These are phyloP conservation scores for Onychostoma macrolepis DNA, from an alignment of 2,113 vertebrate species.

Conservation along the genomic window DNA sequence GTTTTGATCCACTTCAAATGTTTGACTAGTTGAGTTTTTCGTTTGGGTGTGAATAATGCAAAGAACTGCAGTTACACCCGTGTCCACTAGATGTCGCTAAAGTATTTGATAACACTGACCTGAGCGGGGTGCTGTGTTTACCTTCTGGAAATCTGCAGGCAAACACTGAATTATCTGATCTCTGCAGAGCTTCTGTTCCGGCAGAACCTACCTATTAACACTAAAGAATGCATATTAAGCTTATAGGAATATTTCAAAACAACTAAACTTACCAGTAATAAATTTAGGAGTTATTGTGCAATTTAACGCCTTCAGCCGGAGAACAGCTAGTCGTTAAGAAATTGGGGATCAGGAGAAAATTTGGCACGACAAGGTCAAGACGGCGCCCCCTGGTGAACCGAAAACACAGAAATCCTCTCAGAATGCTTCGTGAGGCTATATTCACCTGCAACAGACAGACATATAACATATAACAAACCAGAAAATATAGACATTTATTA, in stretches of 20 bases:
- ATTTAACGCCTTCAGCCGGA: background rate
- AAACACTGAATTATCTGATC: background rate
- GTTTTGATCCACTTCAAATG: too few relatives aligned
- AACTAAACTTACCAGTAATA: background rate
- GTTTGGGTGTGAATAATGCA: background rate
- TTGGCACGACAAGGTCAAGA: background rate
- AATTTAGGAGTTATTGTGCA: background rate
- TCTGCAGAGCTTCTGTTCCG: background rate
- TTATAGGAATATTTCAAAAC: background rate
- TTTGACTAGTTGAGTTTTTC: background rate
- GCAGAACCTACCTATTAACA: background rate
- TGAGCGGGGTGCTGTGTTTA: background rate
- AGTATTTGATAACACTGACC: conserved; percentile 61
- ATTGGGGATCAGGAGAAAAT: background rate
- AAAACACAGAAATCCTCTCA: conserved; percentile 21
- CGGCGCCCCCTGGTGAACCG: conserved; percentile 48
- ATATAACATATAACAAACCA: conserved; percentile 49
- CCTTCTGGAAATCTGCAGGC: background rate
- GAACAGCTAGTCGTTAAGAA: background rate
- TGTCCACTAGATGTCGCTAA: conserved; percentile 76
- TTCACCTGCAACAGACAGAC: conserved; percentile 69
- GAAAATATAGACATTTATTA: conserved; percentile 72
- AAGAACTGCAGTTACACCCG: background rate
- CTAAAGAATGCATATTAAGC: background rate
- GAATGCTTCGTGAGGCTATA: conserved; percentile 46